A percentile compares a stretch with the other conserved stretches of the same genome.
Evolutionary conservation across 1,140 invertebrate genomes (phyloP).

Genomic region (Bicyclus anynana): DNA sequence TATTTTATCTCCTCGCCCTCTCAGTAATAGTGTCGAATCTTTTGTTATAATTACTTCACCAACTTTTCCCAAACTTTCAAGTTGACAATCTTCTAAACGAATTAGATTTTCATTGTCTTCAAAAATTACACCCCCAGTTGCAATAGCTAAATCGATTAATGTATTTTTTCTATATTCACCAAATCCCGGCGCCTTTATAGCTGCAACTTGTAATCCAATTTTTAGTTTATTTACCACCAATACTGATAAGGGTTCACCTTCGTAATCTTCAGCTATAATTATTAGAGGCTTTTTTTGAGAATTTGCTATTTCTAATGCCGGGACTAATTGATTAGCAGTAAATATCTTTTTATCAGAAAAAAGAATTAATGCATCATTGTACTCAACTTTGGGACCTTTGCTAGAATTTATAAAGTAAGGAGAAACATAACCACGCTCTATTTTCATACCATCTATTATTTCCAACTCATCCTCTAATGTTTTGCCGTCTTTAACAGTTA

Average conservation of each 20-base stretch:
- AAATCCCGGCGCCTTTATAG: slow-evolving; percentile 99
- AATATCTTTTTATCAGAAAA: slow-evolving; percentile 99
- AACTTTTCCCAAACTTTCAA: slow-evolving; percentile 92
- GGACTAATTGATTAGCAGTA: slow-evolving; percentile 92
- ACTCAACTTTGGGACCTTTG: slow-evolving; percentile 99
- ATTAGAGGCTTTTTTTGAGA: slow-evolving; percentile 95
- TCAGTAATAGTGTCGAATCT: slow-evolving; percentile 97
- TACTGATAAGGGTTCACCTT: slow-evolving; percentile 98
- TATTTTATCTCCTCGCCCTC: slow-evolving; percentile 90
- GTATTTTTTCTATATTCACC: slow-evolving; percentile 99
- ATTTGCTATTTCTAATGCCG: slow-evolving; percentile 97
- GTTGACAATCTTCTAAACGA: slow-evolving; percentile 98
- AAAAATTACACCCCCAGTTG: slow-evolving; percentile 97
- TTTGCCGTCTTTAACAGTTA: slow-evolving; percentile 99
- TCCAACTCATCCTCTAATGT: slow-evolving; percentile 98
- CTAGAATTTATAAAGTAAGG: slow-evolving; percentile 99
- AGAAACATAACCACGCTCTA: slow-evolving; percentile 99
- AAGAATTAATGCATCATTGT: slow-evolving; percentile 96
- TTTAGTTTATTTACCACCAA: slow-evolving; percentile 98
- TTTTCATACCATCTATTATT: slow-evolving; percentile 99
- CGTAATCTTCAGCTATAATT: slow-evolving; percentile 99
- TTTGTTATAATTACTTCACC: slow-evolving; percentile 99
- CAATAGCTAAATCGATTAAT: slow-evolving; percentile 97
- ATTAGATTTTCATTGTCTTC: slow-evolving; percentile 98
- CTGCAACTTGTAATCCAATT: slow-evolving; percentile 97